A percentile compares a stretch with the other conserved stretches of the same genome.
phyloP scores from a whole-genome alignment of 1,140 invertebrate species.

The Metaphire vulgaris region DNA sequence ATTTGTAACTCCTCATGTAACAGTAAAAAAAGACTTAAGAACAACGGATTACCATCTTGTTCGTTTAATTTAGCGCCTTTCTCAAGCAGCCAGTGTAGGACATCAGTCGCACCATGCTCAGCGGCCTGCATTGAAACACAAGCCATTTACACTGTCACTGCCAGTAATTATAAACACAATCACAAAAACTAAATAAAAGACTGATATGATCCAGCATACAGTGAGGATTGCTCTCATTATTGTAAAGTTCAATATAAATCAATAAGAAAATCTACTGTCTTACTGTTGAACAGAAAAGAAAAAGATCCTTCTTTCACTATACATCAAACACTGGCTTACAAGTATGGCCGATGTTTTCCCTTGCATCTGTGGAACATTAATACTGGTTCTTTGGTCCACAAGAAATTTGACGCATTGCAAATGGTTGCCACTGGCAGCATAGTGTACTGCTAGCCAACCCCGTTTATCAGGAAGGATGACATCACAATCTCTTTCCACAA shows the following conservation, averaged over 20 bases:
- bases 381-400: constrained; percentile 43
- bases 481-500: constrained; percentile 48
- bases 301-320: too few relatives aligned
- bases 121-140: constrained; percentile 41
- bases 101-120: constrained; percentile 40
- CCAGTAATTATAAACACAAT: neutral
- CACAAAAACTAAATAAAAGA: too few relatives aligned
- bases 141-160: neutral
- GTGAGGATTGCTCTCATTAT: too few relatives aligned
- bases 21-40: too few relatives aligned
- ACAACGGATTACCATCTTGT: constrained; percentile 45
- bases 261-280: too few relatives aligned
- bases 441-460: constrained; percentile 42
- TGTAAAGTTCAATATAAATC: too few relatives aligned
- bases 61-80: constrained; percentile 44
- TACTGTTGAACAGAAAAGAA: too few relatives aligned
- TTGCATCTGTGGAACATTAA: constrained; percentile 41
- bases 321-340: too few relatives aligned
- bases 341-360: constrained; percentile 45
- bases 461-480: constrained; percentile 43
- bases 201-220: too few relatives aligned
- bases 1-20: too few relatives aligned
- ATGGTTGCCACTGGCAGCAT: constrained; percentile 43
- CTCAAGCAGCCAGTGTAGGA: constrained; percentile 48
- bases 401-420: constrained; percentile 45